phyloP scores from a whole-genome alignment of 53 echinoderm and acorn worm species.

The Echinarachnius parma region DNA sequence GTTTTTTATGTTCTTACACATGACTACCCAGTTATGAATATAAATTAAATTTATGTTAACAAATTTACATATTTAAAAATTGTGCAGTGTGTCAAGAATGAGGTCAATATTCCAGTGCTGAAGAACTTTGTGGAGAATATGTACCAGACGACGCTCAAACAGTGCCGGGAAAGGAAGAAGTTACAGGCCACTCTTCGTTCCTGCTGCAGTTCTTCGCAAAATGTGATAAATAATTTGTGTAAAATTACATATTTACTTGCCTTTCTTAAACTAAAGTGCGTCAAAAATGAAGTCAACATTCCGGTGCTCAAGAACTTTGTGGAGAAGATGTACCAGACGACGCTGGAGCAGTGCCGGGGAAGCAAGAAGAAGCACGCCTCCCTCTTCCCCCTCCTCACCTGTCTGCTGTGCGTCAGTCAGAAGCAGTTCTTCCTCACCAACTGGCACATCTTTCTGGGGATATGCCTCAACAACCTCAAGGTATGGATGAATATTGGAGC shows the following conservation, averaged over 20 bases:
- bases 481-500: too few species aligned
- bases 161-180: slow-evolving; percentile 84
- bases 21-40: too few species aligned
- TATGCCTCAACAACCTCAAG: slow-evolving; percentile 79
- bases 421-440: slow-evolving; percentile 95
- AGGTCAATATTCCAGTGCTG: slow-evolving; percentile 97
- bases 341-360: slow-evolving; percentile 83
- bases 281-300: slow-evolving; percentile 99
- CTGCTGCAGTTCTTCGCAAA: too few species aligned
- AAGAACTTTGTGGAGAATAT: slow-evolving; percentile 99
- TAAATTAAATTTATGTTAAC: too few species aligned
- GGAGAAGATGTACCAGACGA: slow-evolving; percentile 94
- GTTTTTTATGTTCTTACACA: too few species aligned
- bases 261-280: slow-evolving; percentile 54
- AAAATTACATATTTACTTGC: too few species aligned
- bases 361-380: slow-evolving; percentile 84
- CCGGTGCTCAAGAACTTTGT: slow-evolving; percentile 99
- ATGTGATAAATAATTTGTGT: too few species aligned
- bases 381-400: slow-evolving; percentile 87
- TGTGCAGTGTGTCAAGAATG: slow-evolving; percentile 95
- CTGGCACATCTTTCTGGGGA: slow-evolving; percentile 83
- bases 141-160: slow-evolving; percentile 89
- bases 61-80: too few species aligned
- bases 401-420: slow-evolving; percentile 96
- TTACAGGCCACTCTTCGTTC: slow-evolving; percentile 71